Evolutionary conservation across 1,140 invertebrate genomes (phyloP), one percentile per base, ranked within the genome.

Genomic region (Lepidostoma basale): DNA sequence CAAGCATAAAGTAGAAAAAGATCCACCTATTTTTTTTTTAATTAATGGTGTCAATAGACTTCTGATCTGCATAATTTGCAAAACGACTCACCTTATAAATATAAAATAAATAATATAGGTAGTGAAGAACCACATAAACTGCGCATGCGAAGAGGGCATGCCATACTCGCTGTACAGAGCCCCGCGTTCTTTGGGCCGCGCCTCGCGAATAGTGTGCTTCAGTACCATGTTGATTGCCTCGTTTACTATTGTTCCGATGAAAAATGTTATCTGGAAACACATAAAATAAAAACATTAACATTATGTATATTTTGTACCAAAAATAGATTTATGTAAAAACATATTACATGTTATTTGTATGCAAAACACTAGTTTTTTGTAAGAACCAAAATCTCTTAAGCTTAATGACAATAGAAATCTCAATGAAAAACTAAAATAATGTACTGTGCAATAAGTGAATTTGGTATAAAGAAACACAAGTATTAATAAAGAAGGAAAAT

Each of bases 121-220:
- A 64, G 92, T 88, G 82, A 96, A 95, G 82, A 96, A 97, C 91
- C 92, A 96, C 83, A 95, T 91, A 79, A 95, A 94, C 81, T 96
- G 94, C 73, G 94, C 87, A 85, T 97, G 95, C 54, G 91, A 90
- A 22, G 94, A 97, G 45, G 95, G 95, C 95, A 97, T 97, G 75
- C 94, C 94, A 88, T 95, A 96, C 83, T 96, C 93, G 74, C 89
- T 89, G 75, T 90, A 92, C 26, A 94, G 77, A 72, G 84, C 77
- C 73, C 86, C 84, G 75, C 90, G 83, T 70, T 79, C 80, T 67
- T 91, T 77, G 54, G 95, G 95, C 75, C 94, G 85, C 45, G 87
- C 81, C 83, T 96, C 92, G 77, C 88, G 86, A 73, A 96, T 92
- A 39, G 87, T 85, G 78, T 94, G 88, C 79, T 97, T 97, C 33